Percentiles rank a stretch among this genome's conserved stretches.
These are phyloP conservation scores for Pandemis cinnamomeana DNA, from an alignment of 2,888 invertebrate species.

Conservation along the genomic window DNA sequence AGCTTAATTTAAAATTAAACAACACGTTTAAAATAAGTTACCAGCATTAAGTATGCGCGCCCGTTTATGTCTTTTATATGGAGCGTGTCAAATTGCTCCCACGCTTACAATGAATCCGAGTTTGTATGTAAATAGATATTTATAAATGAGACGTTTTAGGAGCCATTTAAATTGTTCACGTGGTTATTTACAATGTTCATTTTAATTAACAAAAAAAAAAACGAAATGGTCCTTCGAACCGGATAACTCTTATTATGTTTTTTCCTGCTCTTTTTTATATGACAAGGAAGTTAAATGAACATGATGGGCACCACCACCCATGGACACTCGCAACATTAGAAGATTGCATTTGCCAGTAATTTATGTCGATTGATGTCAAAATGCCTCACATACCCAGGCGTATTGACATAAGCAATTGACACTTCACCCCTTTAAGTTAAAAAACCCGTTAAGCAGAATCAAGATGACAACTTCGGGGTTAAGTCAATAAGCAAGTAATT, in stretches of 20 bases:
- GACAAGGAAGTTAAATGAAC: not conserved
- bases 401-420: not conserved
- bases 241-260: not conserved
- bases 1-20: slow-evolving; percentile 5
- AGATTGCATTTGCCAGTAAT: too few relatives aligned
- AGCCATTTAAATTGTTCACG: not conserved
- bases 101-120: slow-evolving; percentile 43
- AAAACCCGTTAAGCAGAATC: not conserved
- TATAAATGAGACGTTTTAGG: not conserved
- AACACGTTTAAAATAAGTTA: not conserved
- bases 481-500: not conserved
- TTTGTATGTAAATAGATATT: not conserved
- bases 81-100: slow-evolving; percentile 52
- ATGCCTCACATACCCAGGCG: not conserved
- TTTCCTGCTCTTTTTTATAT: not conserved
- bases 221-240: not conserved
- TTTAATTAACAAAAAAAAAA: too few relatives aligned
- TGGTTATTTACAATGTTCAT: too few relatives aligned
- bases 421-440: not conserved
- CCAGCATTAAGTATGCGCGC: slow-evolving; percentile 38
- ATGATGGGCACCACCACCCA: not conserved
- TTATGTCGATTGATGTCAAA: not conserved
- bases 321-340: not conserved
- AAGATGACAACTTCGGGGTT: not conserved
- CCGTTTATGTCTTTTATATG: slow-evolving; percentile 74